Base-by-base conservation (phyloP, 2,797 vertebrate genomes). In the Simalia tracyae region DNA sequence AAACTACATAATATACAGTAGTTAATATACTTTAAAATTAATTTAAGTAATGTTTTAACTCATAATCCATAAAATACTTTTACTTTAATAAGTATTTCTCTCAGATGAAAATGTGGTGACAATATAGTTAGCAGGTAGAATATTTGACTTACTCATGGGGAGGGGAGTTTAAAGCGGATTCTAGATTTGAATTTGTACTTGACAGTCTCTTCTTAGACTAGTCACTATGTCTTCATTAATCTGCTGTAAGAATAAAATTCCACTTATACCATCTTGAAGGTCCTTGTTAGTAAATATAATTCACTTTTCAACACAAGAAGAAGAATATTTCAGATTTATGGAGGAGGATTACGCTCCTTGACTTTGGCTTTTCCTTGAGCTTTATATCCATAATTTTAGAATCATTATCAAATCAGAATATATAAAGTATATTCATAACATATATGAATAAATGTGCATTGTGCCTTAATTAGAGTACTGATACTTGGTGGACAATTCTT, bases 11-110 rank as follows among this genome's bases (percentile, higher is more conserved):
- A 89, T 46, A 3, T 88, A 61, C 31, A 88, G 50, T 93, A 72
- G 31, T 89, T 94, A 86, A 91, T 68, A 94, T 94, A 60, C 94
- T 93, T 24, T 84, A 72, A 31, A 63, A 94, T 68, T 0, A 92
- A 85, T 76, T 15, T 88, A 94, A 92, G 57, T 94, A 76, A 94
- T 92, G 68, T 93, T 94, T 91, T 94, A 89, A 3, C 88, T 94
- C 90, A 93, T 84, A 87, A 81, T 87, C 36, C 66, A 54, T 94
- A 93, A 95, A 93, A 26, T 57, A 42, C 14, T 96, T 95, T 17
- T 87, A 88, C 72, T 92, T 56, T 63, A 2, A 0, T 59, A 46
- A 89, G 85, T n/a, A 89, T 54, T 12, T 31, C 64, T 50, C 42
- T 11, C 91, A 50, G 24, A 57, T 90, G 10, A 56, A 81, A 46